phyloP scores from a whole-genome alignment of 2,113 vertebrate species.

The Dipodomys stephensi region DNA sequence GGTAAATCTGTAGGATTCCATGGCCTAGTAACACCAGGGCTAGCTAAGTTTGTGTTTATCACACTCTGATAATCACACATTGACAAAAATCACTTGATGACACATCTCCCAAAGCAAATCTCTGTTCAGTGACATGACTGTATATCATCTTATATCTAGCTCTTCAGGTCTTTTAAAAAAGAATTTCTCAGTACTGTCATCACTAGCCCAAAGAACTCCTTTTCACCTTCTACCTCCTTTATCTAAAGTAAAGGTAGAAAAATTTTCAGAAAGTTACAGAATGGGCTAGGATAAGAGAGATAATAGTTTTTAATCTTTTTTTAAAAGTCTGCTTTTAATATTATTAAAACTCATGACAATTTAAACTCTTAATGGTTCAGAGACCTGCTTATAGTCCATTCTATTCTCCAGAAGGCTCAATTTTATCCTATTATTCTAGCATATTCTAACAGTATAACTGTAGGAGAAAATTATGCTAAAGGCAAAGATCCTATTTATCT shows the following conservation, averaged over 20 bases:
- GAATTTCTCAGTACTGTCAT: background rate
- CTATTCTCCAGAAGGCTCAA: background rate
- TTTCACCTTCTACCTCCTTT: background rate
- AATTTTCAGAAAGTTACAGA: background rate
- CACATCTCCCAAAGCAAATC: background rate
- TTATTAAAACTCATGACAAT: slow-evolving; percentile 29
- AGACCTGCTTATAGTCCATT: background rate
- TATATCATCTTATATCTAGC: background rate
- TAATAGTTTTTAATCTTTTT: background rate
- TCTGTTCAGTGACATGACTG: background rate
- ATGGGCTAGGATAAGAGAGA: background rate
- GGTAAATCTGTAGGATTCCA: background rate
- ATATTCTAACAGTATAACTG: background rate
- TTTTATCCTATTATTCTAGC: background rate
- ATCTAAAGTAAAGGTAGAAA: background rate
- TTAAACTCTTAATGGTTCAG: background rate
- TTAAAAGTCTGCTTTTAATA: background rate
- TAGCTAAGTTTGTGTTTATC: background rate
- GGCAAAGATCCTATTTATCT: background rate
- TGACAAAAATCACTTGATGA: background rate
- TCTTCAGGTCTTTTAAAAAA: background rate
- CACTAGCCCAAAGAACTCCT: background rate
- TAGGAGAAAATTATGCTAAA: background rate
- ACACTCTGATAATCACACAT: background rate
- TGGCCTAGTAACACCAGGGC: background rate